Evolutionary conservation across 2,797 vertebrate genomes (phyloP).

Genomic region (Denticeps clupeoides): DNA sequence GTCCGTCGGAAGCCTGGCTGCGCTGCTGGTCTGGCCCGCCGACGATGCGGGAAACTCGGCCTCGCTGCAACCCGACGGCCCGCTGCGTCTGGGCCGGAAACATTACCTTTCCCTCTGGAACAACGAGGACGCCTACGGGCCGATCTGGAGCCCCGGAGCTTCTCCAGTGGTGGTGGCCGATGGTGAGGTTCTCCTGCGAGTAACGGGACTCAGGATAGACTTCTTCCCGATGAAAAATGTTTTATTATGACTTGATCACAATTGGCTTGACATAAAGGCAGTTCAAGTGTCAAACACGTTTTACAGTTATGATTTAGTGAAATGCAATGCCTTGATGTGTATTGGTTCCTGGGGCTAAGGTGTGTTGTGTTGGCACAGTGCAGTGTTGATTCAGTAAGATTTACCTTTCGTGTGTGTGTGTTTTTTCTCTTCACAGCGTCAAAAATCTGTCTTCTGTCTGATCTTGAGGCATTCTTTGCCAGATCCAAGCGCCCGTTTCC

Average conservation of each 20-base stretch:
- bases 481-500: constrained; percentile 48
- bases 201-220: too few relatives aligned
- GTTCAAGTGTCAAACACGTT: too few relatives aligned
- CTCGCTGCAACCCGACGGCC: constrained; percentile 40
- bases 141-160: constrained; percentile 51
- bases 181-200: too few relatives aligned
- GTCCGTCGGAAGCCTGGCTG: constrained; percentile 9
- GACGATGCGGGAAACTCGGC: constrained; percentile 32
- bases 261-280: too few relatives aligned
- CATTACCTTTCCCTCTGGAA: constrained; percentile 86
- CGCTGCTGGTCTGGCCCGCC: constrained; percentile 42
- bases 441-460: constrained; percentile 58
- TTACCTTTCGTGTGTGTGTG: not conserved
- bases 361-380: too few relatives aligned
- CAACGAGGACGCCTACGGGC: constrained; percentile 76
- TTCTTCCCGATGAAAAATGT: too few relatives aligned
- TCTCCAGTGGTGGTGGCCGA: constrained; percentile 46
- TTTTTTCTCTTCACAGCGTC: constrained; percentile 51
- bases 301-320: too few relatives aligned
- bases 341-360: too few relatives aligned
- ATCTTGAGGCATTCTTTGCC: constrained; percentile 62
- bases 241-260: too few relatives aligned
- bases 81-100: constrained; percentile 54
- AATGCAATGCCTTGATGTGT: too few relatives aligned
- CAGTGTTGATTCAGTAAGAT: too few relatives aligned